Evolutionary conservation across 2,888 invertebrate genomes (phyloP).

Genomic region (Xestia rhomboidea): DNA sequence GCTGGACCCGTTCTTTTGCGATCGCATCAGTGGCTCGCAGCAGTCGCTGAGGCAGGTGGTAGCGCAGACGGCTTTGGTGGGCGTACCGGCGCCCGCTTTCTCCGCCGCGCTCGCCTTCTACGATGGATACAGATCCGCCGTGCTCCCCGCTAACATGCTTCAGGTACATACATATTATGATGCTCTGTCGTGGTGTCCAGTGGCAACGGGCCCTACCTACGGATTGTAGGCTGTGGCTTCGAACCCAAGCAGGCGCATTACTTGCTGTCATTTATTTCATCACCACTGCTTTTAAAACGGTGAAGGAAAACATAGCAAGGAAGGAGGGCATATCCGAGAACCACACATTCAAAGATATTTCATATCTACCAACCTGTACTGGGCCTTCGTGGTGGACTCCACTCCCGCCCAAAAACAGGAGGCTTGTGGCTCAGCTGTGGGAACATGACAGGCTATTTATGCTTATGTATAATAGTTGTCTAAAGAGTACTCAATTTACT

Average conservation of each 20-base stretch:
- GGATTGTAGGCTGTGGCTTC: neutral
- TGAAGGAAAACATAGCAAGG: neutral
- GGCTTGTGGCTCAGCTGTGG: neutral
- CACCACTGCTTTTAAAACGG: neutral
- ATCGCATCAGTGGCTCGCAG: slow-evolving; percentile 95
- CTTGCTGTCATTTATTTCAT: neutral
- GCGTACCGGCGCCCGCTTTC: slow-evolving; percentile 98
- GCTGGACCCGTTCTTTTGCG: slow-evolving; percentile 97
- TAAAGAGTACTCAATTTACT: neutral
- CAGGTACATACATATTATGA: slow-evolving; percentile 91
- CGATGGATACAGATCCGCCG: slow-evolving; percentile 97
- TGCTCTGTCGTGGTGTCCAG: neutral
- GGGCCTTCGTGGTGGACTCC: neutral
- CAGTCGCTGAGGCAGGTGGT: slow-evolving; percentile 96
- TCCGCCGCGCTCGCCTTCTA: slow-evolving; percentile 98
- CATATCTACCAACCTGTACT: neutral
- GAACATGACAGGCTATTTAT: neutral
- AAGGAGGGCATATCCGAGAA: neutral
- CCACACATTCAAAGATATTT: neutral
- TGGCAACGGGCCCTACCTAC: neutral
- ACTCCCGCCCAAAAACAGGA: neutral
- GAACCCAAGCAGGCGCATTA: neutral
- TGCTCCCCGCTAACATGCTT: slow-evolving; percentile 98
- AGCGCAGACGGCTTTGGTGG: slow-evolving; percentile 92
- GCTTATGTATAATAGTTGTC: neutral